These are phyloP conservation scores for Brachionus rubens DNA, from an alignment of 1,140 invertebrate genomes.

Conservation along the genomic window DNA sequence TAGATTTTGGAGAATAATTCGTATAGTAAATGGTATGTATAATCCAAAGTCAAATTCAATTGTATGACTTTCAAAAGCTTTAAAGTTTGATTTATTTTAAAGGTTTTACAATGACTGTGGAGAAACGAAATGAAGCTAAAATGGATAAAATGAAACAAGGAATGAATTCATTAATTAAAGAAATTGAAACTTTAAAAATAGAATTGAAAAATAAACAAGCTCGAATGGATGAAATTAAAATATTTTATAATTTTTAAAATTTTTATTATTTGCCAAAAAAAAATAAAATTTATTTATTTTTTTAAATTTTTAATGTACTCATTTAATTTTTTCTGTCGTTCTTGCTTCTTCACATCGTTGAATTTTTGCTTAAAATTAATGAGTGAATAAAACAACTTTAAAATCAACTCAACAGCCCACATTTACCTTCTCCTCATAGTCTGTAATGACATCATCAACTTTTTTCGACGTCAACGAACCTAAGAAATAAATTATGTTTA, in stretches of 20 bases:
- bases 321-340: neutral
- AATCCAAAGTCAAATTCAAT: too few species aligned
- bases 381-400: neutral
- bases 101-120: conserved; percentile 24
- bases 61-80: neutral
- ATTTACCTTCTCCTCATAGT: too few species aligned
- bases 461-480: too few species aligned
- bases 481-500: too few species aligned
- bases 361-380: neutral
- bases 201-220: neutral
- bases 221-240: neutral
- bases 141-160: conserved; percentile 21
- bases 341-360: neutral
- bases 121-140: conserved; percentile 3
- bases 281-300: neutral
- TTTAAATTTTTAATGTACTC: neutral
- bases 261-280: conserved; percentile 39
- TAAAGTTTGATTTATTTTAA: neutral
- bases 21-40: conserved; percentile 42
- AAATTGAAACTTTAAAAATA: conserved; percentile 14
- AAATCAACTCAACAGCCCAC: neutral
- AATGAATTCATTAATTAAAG: conserved; percentile 36
- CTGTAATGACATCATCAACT: too few species aligned
- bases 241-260: neutral
- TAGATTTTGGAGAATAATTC: conserved; percentile 32